phyloP scores from a whole-genome alignment of 1,140 invertebrate genomes.

The Procambarus clarkii region DNA sequence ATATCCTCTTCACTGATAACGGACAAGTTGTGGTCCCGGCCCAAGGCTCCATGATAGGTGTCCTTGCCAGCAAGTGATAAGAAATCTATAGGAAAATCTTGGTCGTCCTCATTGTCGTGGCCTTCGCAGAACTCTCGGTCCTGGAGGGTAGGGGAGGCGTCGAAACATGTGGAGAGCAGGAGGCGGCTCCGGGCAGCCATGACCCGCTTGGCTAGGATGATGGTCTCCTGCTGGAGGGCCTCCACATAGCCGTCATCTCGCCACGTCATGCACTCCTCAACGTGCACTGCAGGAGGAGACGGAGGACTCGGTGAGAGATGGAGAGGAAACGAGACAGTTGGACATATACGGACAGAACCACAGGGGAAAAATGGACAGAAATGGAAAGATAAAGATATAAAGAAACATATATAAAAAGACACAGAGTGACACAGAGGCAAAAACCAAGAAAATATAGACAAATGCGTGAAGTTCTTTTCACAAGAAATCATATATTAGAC shows the following conservation, averaged over 20 bases:
- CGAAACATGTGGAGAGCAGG: conserved; percentile 79
- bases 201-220: conserved; percentile 79
- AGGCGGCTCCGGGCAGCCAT: conserved; percentile 80
- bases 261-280: conserved; percentile 79
- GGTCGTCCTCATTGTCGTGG: background rate
- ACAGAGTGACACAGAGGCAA: background rate
- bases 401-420: background rate
- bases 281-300: conserved; percentile 75
- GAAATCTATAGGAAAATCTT: background rate
- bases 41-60: background rate
- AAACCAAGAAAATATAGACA: background rate
- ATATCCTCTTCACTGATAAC: conserved; percentile 19
- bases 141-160: conserved; percentile 67
- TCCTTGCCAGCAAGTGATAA: background rate
- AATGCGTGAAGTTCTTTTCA: too few relatives aligned
- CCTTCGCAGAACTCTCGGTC: background rate
- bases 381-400: background rate
- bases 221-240: conserved; percentile 79
- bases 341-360: background rate
- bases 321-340: background rate
- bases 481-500: too few relatives aligned
- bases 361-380: background rate
- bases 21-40: background rate
- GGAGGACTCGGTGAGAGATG: background rate
- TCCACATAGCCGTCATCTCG: conserved; percentile 79